Evolutionary conservation across 2,113 vertebrate species (phyloP), one percentile per base, ranked within the genome.

Genomic region (Glaucomys volans): DNA sequence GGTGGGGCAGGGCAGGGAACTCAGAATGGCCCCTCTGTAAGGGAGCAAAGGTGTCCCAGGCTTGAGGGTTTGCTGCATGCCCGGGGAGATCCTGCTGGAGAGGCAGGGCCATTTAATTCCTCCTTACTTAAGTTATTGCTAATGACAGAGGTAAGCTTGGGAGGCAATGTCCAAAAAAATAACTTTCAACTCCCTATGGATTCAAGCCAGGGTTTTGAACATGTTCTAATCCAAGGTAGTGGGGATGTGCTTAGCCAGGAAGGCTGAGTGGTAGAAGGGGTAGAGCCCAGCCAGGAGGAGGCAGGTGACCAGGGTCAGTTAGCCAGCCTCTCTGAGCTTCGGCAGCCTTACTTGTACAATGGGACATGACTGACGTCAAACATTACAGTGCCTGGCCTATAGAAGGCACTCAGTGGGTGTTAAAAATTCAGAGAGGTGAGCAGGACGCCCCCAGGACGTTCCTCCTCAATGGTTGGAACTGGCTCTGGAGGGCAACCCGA

Each of bases 71-170:
- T 89, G 24, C 67, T 77, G 76, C 52, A n/a, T 18, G 20, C 50
- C 83, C 76, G 37, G 24, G 0, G 47, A 57, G 28, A 59, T 81
- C 80, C 26, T 13, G 32, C 30, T 42, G 4, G 69, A 52, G 22
- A 35, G 66, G 75, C 28, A 71, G 14, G 35, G 11, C 20, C n/a
- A 6, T 37, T 50, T 54, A 30, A 75, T 22, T 17, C 28, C n/a
- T 81, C 66, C 67, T 67, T 35, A 6, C 22, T 79, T 22, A 87
- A 85, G 54, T 82, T 54, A 40, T 83, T 89, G 64, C n/a, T 81
- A 54, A 42, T 26, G 69, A 52, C 2, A 69, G 52, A 90, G 12
- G n/a, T 11, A 67, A 92, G 54, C 44, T 88, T 64, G 42, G 92
- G 57, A 94, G 32, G 52, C 35, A 62, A 50, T 18, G 13, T 59